phyloP scores from a whole-genome alignment of 2,888 invertebrate species.

The Lasioglossum oenotherae region DNA sequence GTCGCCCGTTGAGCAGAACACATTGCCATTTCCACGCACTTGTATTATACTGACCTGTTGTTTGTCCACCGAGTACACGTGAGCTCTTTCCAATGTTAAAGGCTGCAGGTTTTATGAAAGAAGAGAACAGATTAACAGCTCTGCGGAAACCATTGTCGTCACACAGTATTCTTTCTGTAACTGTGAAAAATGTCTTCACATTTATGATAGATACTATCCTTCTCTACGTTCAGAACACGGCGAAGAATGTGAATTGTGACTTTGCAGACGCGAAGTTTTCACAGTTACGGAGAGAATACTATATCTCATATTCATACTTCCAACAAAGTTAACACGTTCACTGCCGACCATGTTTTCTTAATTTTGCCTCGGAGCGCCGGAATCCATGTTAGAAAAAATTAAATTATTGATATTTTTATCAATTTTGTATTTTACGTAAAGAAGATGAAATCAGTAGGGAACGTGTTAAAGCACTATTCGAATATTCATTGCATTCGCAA shows the following conservation, averaged over 20 bases:
- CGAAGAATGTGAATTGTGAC: background rate
- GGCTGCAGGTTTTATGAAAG: constrained; percentile 74
- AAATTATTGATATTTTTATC: background rate
- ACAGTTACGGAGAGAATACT: background rate
- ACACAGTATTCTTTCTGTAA: background rate
- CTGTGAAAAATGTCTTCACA: background rate
- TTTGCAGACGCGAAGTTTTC: background rate
- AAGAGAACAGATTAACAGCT: constrained; percentile 26
- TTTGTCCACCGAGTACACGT: constrained; percentile 90
- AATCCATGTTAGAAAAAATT: background rate
- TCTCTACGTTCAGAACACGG: too few species aligned
- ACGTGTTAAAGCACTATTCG: background rate
- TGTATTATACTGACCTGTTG: constrained; percentile 90
- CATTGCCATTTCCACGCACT: constrained; percentile 84
- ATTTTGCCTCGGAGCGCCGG: background rate
- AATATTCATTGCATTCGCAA: background rate
- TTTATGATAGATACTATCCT: too few species aligned
- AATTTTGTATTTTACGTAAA: background rate
- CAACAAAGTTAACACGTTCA: background rate
- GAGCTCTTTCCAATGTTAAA: constrained; percentile 88
- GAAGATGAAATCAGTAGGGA: background rate
- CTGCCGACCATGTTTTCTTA: background rate
- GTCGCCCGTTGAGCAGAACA: constrained; percentile 65
- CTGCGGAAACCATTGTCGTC: background rate
- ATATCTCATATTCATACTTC: background rate